phyloP scores from a whole-genome alignment of 2,797 vertebrate genomes.

The Schizopygopsis malacanthus region DNA sequence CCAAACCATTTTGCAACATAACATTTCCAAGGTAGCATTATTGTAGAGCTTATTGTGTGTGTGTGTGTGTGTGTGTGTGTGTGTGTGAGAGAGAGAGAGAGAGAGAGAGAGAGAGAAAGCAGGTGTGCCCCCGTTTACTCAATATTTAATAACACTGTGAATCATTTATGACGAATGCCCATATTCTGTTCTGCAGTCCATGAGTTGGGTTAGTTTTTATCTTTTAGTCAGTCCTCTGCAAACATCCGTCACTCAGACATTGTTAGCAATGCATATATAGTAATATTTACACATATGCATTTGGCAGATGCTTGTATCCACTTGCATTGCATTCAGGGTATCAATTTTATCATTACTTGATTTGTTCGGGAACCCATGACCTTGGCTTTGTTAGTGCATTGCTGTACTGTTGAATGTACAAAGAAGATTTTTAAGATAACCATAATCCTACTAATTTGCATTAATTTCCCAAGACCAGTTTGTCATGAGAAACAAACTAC shows the following conservation, averaged over 20 bases:
- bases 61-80: no score
- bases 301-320: neutral
- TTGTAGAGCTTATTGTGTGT: neutral
- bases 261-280: neutral
- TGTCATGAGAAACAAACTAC: neutral
- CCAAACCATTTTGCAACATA: neutral
- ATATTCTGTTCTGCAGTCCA: constrained; percentile 14
- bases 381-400: neutral
- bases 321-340: neutral
- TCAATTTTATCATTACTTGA: neutral
- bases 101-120: constrained; percentile 39
- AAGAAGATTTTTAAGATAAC: neutral
- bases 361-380: neutral
- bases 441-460: neutral
- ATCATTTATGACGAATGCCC: constrained; percentile 71
- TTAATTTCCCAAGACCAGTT: neutral
- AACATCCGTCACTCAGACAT: constrained; percentile 1
- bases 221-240: neutral
- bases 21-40: neutral
- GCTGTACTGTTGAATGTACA: neutral
- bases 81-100: constrained; percentile 32
- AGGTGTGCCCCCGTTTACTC: constrained; percentile 65
- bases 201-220: constrained; percentile 6
- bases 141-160: constrained; percentile 79
- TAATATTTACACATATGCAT: constrained; percentile 3